phyloP scores from a whole-genome alignment of 2,113 vertebrate species.

The Rhegmatorhina hoffmannsi region DNA sequence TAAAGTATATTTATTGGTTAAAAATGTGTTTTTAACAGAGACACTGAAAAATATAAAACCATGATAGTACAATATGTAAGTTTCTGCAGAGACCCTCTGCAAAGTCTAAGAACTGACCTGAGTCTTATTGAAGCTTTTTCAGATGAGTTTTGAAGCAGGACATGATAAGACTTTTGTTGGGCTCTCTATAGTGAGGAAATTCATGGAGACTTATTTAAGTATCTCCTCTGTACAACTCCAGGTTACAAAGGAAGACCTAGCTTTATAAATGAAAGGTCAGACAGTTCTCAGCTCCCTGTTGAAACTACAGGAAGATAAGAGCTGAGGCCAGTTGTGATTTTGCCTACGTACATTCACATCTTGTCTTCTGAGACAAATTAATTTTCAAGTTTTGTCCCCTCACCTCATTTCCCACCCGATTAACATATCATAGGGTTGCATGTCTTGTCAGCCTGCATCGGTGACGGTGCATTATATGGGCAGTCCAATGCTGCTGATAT shows the following conservation, averaged over 20 bases:
- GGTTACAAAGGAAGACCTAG: background rate
- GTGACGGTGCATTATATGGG: background rate
- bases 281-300: background rate
- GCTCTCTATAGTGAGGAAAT: background rate
- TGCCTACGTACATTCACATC: background rate
- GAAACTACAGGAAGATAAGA: background rate
- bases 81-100: background rate
- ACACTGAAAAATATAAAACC: background rate
- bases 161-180: background rate
- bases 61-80: background rate
- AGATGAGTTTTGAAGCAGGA: background rate
- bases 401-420: background rate
- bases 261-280: background rate
- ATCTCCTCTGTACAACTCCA: background rate
- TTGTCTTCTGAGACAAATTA: background rate
- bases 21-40: background rate
- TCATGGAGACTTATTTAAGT: background rate
- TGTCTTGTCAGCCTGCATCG: background rate
- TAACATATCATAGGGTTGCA: background rate
- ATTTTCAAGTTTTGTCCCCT: background rate
- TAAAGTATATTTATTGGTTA: background rate
- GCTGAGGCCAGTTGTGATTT: background rate
- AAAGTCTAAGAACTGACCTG: background rate
- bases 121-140: background rate
- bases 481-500: background rate